A percentile compares a stretch with the other conserved stretches of the same genome.
Evolutionary conservation across 2,888 invertebrate genomes (phyloP).

Genomic region (Peribatodes rhomboidaria): DNA sequence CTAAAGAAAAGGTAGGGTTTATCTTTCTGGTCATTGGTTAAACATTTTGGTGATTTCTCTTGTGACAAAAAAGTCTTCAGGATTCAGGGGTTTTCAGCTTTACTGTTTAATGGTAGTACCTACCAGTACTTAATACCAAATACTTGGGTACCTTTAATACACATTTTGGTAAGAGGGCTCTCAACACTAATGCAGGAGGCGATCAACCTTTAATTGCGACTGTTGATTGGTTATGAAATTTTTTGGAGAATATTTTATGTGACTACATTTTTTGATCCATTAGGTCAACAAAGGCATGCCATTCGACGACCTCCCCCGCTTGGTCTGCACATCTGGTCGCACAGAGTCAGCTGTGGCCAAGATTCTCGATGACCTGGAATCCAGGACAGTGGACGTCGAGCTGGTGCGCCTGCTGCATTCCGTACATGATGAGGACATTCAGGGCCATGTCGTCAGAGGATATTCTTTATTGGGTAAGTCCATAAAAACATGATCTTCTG

Average conservation of each 20-base stretch:
- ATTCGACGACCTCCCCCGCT: conserved; percentile 89
- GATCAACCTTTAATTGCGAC: no score
- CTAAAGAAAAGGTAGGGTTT: conserved; percentile 82
- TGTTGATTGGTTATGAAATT: no score
- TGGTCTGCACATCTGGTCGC: conserved; percentile 92
- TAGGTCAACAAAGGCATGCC: conserved; percentile 87
- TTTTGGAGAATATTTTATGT: neutral
- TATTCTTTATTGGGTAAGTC: conserved; percentile 86
- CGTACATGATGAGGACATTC: conserved; percentile 85
- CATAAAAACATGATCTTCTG: neutral
- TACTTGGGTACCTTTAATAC: no score
- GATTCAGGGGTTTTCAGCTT: no score
- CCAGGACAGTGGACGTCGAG: conserved; percentile 88
- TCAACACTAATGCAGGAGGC: no score
- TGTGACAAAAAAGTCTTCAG: no score
- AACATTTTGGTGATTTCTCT: no score
- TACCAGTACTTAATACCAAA: no score
- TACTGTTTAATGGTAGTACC: no score
- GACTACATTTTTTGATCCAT: neutral
- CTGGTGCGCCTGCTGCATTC: conserved; percentile 87
- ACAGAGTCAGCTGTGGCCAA: conserved; percentile 91
- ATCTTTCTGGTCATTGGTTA: no score
- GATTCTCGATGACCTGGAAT: conserved; percentile 88
- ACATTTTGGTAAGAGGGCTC: no score
- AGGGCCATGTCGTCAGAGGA: conserved; percentile 91